These are phyloP conservation scores for Hypsibius dujardini DNA, from an alignment of 1,140 invertebrate species.

Conservation along the genomic window DNA sequence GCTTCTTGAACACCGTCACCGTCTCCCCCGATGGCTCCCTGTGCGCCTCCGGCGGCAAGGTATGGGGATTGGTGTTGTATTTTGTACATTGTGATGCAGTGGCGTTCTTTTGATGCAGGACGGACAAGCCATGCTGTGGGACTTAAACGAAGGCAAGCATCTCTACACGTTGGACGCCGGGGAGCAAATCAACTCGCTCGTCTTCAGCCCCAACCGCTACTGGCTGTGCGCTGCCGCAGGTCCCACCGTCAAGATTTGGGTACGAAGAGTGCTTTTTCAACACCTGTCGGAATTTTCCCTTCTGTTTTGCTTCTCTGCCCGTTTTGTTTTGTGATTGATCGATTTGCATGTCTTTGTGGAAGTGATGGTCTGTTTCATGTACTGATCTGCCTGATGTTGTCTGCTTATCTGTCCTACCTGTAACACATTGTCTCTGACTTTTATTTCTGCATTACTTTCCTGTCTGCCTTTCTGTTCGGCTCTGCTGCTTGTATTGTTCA, in stretches of 20 bases:
- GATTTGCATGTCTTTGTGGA: too few species aligned
- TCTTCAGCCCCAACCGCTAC: slow-evolving; percentile 98
- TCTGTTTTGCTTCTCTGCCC: too few species aligned
- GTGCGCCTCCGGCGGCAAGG: slow-evolving; percentile 96
- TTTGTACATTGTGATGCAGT: neutral
- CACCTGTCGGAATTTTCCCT: too few species aligned
- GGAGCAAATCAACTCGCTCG: slow-evolving; percentile 90
- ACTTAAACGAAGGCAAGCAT: slow-evolving; percentile 97
- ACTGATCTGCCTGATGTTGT: too few species aligned
- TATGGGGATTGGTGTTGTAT: slow-evolving; percentile 27
- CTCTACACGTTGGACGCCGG: slow-evolving; percentile 95
- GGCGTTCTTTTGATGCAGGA: slow-evolving; percentile 42
- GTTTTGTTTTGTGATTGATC: too few species aligned
- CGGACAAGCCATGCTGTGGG: slow-evolving; percentile 98
- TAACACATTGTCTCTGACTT: too few species aligned
- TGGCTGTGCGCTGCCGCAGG: slow-evolving; percentile 99
- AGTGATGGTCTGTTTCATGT: too few species aligned
- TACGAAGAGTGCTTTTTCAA: too few species aligned
- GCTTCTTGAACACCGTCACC: slow-evolving; percentile 94
- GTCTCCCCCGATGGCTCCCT: slow-evolving; percentile 98
- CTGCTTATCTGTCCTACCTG: too few species aligned
- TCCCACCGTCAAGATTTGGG: slow-evolving; percentile 96
- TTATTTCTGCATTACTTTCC: too few species aligned
- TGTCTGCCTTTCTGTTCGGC: too few species aligned
- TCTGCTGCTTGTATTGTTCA: too few species aligned